Evolutionary conservation across 2,888 invertebrate species (phyloP), one percentile per base, ranked within the genome.

Genomic region (Netelia virgata): DNA sequence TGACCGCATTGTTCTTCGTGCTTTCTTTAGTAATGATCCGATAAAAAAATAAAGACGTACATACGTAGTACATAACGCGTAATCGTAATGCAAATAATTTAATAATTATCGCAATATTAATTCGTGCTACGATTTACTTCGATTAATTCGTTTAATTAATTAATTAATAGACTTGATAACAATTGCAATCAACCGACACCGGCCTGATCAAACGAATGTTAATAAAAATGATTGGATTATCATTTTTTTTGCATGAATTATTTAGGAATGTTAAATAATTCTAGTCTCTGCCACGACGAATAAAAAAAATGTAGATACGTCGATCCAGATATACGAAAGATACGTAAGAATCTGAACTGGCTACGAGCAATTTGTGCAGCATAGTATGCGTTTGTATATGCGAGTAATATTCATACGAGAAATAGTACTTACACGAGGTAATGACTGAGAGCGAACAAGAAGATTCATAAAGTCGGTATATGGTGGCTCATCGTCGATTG

Each of bases 351-450:
- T 84, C 81, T 81, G 73, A 55, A 50, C 69, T 59, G 74, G 80
- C 72, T 76, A 28, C 36, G 50, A 53, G 10, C 43, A 72, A 63
- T 64, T 20, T 61, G 9, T 55, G 23, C 3, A 68, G 6, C 68
- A 20, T 28, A 28, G 28, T 28, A 5, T 28, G 5, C 8, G 20
- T 61, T 36, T 14, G 14, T 23, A 66, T 41, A 64, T 64, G 36
- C n/a, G 36, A 16, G 47, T 9, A 66, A 14, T 53, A 41, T 28
- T 57, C 50, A 59, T 47, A 47, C 11, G 63, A 73, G 61, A 36
- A 50, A 18, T n/a, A 57, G 68, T 81, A n/a, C n/a, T n/a, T n/a
- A 77, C 57, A 77, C 84, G 80, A 84, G 84, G 84, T 81, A 77
- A 69, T 84, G 80, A 69, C 57, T 74, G 73, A 69, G 69, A 70